Base-by-base conservation (phyloP, 2,888 invertebrate species). In the Lordiphosa andalusiaca region DNA sequence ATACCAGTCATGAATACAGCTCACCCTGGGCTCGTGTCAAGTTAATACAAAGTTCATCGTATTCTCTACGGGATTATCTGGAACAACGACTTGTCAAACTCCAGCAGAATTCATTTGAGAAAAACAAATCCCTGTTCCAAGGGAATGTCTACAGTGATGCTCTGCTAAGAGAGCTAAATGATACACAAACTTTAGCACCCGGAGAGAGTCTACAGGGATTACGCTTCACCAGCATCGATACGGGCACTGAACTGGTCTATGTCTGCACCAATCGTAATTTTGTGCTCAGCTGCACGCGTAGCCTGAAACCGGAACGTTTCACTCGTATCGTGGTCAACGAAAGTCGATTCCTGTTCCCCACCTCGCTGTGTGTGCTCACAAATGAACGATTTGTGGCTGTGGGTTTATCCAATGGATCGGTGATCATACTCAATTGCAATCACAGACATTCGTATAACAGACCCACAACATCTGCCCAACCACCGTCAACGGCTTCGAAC, bases 11-110 rank as follows among this genome's bases (percentile, higher is more conserved):
- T 41, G 89, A 88, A 33, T 86, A 84, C 44, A 86, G 69, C 40
- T 89, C 90, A 1, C 90, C 89, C 0, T 89, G 89, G 88, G 88
- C 89, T 1, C 78, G 87, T 19, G 81, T 89, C 0, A 88, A 88
- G 64, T 80, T 90, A 6, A 83, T 85, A 0, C 90, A 90, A 68
- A 89, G 87, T 40, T 70, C 85, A 12, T 82, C 85, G 35, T 87
- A 86, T 44, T 86, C 89, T 71, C 59, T 90, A 9, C 81, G 86
- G 0, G 73, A 74, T 3, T 87, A 86, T 51, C 51, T 89, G 42
- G 84, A 88, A 36, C 65, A 73, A 0, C 85, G 85, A 13, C 38
- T 72, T 1, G 47, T 74, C 0, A 80, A 73, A n/a, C 61, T 58
- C 9, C 41, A 62, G 0, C 81, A 84, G 47, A 86, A 84, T 13